Evolutionary conservation across 1,140 invertebrate genomes (phyloP).

Genomic region (Ceratitis capitata): DNA sequence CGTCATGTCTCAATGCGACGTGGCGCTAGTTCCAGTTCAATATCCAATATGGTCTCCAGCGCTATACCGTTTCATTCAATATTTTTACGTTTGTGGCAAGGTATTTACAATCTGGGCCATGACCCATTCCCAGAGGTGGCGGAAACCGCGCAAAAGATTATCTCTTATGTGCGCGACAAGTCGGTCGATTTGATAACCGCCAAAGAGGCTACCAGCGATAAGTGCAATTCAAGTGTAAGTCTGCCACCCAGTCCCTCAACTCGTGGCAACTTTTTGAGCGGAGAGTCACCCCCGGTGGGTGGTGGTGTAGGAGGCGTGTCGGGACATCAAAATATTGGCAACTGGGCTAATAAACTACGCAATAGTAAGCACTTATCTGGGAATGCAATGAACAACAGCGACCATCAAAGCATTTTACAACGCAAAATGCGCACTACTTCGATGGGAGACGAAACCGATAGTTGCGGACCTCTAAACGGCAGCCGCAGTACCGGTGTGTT

Average conservation of each 20-base stretch:
- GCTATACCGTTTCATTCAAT: constrained; percentile 70
- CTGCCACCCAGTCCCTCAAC: constrained; percentile 70
- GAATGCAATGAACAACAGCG: constrained; percentile 40
- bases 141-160: constrained; percentile 78
- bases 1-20: constrained; percentile 57
- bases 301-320: neutral
- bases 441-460: constrained; percentile 61
- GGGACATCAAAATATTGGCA: neutral
- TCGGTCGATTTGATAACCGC: constrained; percentile 64
- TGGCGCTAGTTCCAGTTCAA: constrained; percentile 64
- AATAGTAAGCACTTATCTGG: neutral
- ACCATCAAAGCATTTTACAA: constrained; percentile 48
- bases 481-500: neutral
- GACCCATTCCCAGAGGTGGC: constrained; percentile 88
- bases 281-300: constrained; percentile 49
- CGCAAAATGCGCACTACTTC: constrained; percentile 61
- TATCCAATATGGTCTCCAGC: constrained; percentile 58
- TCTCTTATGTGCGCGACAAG: constrained; percentile 80
- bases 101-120: constrained; percentile 76
- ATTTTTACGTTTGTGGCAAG: constrained; percentile 88
- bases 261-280: constrained; percentile 58
- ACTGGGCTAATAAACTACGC: constrained; percentile 51
- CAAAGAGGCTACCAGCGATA: constrained; percentile 61
- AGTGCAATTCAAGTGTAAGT: constrained; percentile 63
- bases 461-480: constrained; percentile 12